phyloP scores from a whole-genome alignment of 2,113 vertebrate species.

The Fulica atra region DNA sequence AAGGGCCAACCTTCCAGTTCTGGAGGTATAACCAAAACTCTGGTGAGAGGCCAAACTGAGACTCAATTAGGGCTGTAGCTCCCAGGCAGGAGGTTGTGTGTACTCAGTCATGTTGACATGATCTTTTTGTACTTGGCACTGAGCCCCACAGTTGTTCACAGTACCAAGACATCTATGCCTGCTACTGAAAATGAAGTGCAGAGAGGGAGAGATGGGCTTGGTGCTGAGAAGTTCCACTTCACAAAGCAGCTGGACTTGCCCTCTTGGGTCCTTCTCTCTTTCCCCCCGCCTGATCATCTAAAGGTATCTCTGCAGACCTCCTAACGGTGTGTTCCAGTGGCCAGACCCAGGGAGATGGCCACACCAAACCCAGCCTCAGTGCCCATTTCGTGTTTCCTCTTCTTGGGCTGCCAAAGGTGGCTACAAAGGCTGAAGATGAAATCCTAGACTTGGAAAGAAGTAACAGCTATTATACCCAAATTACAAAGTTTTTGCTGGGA shows the following conservation, averaged over 20 bases:
- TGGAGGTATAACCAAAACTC: neutral
- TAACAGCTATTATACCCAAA: neutral
- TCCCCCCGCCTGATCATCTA: neutral
- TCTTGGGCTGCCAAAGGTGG: neutral
- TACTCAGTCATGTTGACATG: accelerated
- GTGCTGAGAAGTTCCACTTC: neutral
- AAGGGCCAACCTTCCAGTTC: neutral
- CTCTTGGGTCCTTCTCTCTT: neutral
- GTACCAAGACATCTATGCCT: neutral
- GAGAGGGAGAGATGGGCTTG: neutral
- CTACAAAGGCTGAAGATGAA: neutral
- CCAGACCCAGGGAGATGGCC: neutral
- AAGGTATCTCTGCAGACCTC: neutral
- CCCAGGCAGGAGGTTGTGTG: accelerated
- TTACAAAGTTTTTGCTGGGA: neutral
- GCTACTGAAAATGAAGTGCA: neutral
- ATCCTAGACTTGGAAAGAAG: neutral
- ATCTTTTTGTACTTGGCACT: neutral
- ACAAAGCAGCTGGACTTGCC: neutral
- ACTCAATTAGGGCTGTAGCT: neutral
- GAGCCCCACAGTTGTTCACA: neutral
- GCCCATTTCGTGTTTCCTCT: neutral
- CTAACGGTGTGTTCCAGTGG: neutral
- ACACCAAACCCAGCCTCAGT: neutral
- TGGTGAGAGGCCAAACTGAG: neutral